phyloP scores from a whole-genome alignment of 1,140 invertebrate genomes.

The Drosophila punjabiensis region DNA sequence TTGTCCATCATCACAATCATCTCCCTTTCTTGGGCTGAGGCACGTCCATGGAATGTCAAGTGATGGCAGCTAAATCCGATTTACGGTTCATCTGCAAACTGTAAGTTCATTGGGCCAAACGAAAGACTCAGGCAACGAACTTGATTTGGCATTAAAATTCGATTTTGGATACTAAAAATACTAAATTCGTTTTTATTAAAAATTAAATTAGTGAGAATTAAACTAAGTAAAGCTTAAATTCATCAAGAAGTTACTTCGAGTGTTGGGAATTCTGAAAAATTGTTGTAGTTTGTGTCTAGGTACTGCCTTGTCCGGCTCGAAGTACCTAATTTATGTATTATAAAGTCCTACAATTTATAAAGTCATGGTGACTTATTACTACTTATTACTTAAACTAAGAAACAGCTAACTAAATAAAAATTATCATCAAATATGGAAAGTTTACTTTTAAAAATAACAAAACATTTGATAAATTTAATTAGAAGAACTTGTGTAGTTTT shows the following conservation, averaged over 20 bases:
- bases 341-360: no score
- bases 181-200: no score
- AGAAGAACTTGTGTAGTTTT: not conserved
- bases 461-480: not conserved
- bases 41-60: conserved; percentile 7
- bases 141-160: not conserved
- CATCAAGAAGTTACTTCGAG: no score
- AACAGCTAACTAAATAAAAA: no score
- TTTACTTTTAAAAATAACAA: no score
- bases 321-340: no score
- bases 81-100: not conserved
- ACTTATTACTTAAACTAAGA: no score
- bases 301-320: not conserved
- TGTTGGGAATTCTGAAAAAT: no score
- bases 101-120: conserved; percentile 9
- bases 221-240: no score
- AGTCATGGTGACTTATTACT: no score
- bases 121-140: conserved; percentile 76
- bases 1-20: not conserved
- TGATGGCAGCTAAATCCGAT: conserved; percentile 1
- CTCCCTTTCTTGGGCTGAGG: not conserved
- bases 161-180: not conserved
- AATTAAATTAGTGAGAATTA: not conserved
- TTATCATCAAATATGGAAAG: no score
- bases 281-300: no score